Evolutionary conservation across 2,888 invertebrate species (phyloP).

Genomic region (Parascotia fuliginaria): DNA sequence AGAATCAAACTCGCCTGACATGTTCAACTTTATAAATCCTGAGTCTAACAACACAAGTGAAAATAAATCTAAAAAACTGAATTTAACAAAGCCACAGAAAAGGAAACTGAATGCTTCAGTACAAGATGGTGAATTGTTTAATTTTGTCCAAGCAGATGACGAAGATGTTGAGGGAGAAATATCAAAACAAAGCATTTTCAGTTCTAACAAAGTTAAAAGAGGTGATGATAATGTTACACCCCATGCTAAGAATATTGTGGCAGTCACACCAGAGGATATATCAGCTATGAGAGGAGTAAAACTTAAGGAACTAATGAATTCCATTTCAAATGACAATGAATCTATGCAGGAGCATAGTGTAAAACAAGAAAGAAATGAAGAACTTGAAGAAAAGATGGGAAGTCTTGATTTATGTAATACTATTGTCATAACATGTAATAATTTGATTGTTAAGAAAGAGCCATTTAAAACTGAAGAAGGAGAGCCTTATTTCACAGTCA

Average conservation of each 20-base stretch:
- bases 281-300: conserved; percentile 68
- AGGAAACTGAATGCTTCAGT: conserved; percentile 59
- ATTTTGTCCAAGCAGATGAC: conserved; percentile 64
- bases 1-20: conserved; percentile 34
- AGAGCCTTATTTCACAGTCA: conserved; percentile 40
- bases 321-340: conserved; percentile 43
- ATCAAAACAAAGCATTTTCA: conserved; percentile 48
- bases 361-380: conserved; percentile 63
- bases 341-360: conserved; percentile 39
- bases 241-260: conserved; percentile 25
- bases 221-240: conserved; percentile 24
- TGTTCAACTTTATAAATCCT: conserved; percentile 69
- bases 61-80: conserved; percentile 58
- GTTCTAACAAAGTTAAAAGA: conserved; percentile 25
- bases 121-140: conserved; percentile 72
- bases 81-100: conserved; percentile 66
- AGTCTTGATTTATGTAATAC: conserved; percentile 69
- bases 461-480: conserved; percentile 49
- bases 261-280: conserved; percentile 51
- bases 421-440: conserved; percentile 61
- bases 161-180: conserved; percentile 30
- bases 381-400: conserved; percentile 67
- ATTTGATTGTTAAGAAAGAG: conserved; percentile 74
- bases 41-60: conserved; percentile 32
- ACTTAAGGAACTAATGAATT: conserved; percentile 66